phyloP scores from a whole-genome alignment of 2,888 invertebrate genomes.

The Galerucella nymphaeae region DNA sequence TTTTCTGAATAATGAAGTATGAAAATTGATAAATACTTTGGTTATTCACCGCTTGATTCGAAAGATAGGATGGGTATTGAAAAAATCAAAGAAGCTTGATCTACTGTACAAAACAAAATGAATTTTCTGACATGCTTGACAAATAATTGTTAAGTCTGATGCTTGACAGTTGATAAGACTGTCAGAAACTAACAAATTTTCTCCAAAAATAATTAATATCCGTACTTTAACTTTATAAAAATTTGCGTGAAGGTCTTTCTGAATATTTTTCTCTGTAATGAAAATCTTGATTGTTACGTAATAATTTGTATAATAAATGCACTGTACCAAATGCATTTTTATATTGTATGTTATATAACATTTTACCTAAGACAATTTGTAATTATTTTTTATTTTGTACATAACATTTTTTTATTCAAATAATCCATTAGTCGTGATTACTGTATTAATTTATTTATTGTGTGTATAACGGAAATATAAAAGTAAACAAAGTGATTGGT shows the following conservation, averaged over 20 bases:
- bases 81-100: too few relatives aligned
- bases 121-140: too few relatives aligned
- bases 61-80: too few relatives aligned
- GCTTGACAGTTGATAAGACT: too few relatives aligned
- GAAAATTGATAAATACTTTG: too few relatives aligned
- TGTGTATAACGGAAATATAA: constrained; percentile 28
- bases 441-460: constrained; percentile 47
- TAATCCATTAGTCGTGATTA: constrained; percentile 42
- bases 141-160: too few relatives aligned
- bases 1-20: too few relatives aligned
- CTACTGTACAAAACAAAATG: too few relatives aligned
- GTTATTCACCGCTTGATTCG: too few relatives aligned
- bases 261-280: background rate
- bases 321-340: constrained; percentile 58
- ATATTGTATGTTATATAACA: constrained; percentile 51
- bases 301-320: constrained; percentile 42
- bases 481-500: constrained; percentile 31
- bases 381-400: constrained; percentile 57
- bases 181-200: too few relatives aligned
- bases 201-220: too few relatives aligned
- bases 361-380: constrained; percentile 54
- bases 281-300: constrained; percentile 27
- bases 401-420: constrained; percentile 51
- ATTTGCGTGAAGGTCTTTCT: background rate
- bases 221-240: too few relatives aligned